Conservation (phyloP, 2,113 vertebrate species). For the Galeopterus variegatus region DNA sequence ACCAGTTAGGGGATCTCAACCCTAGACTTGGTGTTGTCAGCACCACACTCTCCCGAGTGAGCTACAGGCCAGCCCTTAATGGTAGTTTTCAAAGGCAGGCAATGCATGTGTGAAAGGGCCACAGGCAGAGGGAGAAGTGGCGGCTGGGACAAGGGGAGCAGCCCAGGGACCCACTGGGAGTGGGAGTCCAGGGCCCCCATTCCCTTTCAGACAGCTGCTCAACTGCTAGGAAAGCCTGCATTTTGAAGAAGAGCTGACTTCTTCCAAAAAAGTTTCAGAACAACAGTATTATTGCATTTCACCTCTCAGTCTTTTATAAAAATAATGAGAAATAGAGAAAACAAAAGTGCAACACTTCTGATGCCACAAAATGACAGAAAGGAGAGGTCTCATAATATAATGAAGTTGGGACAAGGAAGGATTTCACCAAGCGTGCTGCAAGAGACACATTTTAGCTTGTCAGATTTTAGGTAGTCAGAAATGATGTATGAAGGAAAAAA, state of each 20-base stretch:
- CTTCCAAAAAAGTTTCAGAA: constrained; percentile 3
- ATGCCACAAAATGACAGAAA: neutral
- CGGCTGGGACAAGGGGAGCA: neutral
- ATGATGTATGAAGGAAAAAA: neutral
- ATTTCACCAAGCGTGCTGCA: neutral
- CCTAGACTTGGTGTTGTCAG: too few species aligned
- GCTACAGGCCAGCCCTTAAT: neutral
- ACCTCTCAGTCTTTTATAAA: constrained; percentile 11
- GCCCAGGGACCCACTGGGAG: neutral
- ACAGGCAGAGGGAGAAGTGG: neutral
- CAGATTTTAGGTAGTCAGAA: neutral
- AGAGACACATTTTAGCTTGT: neutral
- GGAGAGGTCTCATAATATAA: neutral
- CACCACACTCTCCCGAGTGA: too few species aligned
- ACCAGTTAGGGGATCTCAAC: too few species aligned
- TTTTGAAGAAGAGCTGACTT: neutral
- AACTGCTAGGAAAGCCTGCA: neutral
- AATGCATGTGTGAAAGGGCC: neutral
- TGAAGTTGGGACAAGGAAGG: neutral
- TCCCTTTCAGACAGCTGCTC: neutral
- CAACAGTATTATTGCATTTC: neutral
- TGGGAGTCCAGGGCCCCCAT: neutral
- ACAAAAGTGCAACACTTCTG: neutral
- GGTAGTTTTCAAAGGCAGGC: neutral
- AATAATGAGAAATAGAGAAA: neutral